Base-by-base conservation (phyloP, 2,113 vertebrate species). In the Entelurus aequoreus region DNA sequence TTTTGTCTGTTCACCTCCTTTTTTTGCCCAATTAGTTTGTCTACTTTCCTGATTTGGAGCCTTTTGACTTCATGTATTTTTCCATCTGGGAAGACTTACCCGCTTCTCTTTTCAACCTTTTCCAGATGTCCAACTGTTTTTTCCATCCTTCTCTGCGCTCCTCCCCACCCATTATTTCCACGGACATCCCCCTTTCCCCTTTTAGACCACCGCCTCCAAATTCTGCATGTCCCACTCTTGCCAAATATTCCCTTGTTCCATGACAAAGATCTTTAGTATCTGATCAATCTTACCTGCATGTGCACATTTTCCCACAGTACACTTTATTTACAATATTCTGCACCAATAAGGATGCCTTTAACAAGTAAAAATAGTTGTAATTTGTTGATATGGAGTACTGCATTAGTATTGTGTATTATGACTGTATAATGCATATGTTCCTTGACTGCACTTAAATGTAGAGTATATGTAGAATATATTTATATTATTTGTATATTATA, bases 41-140 rank as follows among this genome's bases (percentile, higher is more conserved):
- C 48, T 36, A 58, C 54, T 49, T 65, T n/a, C 8, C 36, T 6
- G 15, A 61, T 19, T 46, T 11, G 48, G 13, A 65, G 53, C 54
- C 42, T 63, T 67, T 48, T 57, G 16, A 52, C 13, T 54, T 11
- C 6, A 53, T 36, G 6, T 57, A 36, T 46, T 36, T n/a, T 58
- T 60, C 51, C 54, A 62, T 48, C 11, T 62, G 36, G 38, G 6
- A 63, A 5, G 8, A 19, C 76, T 48, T n/a, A 44, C 3, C 6
- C 10, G 42, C 5, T 42, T 69, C 68, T 59, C 58, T 6, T n/a
- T 60, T 63, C 68, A 80, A 89, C 78, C 67, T 62, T 72, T 89
- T 89, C 88, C 90, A 91, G 90, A 91, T 90, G 83, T 81, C 62
- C 65, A 65, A 66, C 28, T 28, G 37, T 57, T 71, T 40, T 63